These are phyloP conservation scores for Trichopoda pennipes DNA, from an alignment of 2,888 invertebrate genomes.

Conservation along the genomic window DNA sequence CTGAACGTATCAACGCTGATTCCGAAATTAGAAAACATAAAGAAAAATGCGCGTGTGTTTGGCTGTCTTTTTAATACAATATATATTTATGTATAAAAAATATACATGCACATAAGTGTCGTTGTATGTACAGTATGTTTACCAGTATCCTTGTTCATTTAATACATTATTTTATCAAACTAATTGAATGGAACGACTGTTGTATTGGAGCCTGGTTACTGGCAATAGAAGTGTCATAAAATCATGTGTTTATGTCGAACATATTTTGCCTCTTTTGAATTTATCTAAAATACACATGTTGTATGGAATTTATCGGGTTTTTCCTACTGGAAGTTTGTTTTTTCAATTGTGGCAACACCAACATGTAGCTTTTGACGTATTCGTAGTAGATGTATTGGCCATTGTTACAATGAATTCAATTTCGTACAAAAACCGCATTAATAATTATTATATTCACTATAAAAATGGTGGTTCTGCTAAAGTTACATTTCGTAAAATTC, in stretches of 20 bases:
- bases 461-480: too few relatives aligned
- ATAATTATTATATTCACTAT: too few relatives aligned
- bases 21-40: not conserved
- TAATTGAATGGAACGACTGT: constrained; percentile 47
- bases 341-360: too few relatives aligned
- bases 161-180: constrained; percentile 54
- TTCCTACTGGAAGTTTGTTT: too few relatives aligned
- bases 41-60: constrained; percentile 8
- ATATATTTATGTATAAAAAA: constrained; percentile 21
- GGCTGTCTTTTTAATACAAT: constrained; percentile 19
- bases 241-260: constrained; percentile 30
- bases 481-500: too few relatives aligned
- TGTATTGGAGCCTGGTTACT: not conserved
- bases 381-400: too few relatives aligned
- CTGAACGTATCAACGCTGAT: constrained; percentile 16
- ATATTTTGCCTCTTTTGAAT: not conserved
- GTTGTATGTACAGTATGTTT: not conserved
- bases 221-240: not conserved
- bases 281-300: constrained; percentile 60
- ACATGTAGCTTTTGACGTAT: too few relatives aligned
- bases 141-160: constrained; percentile 8
- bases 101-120: not conserved
- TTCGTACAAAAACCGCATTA: too few relatives aligned
- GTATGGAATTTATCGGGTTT: constrained; percentile 53
- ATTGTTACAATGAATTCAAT: too few relatives aligned